Evolutionary conservation across 2,888 invertebrate genomes (phyloP).

Genomic region (Drosophila tanythrix): DNA sequence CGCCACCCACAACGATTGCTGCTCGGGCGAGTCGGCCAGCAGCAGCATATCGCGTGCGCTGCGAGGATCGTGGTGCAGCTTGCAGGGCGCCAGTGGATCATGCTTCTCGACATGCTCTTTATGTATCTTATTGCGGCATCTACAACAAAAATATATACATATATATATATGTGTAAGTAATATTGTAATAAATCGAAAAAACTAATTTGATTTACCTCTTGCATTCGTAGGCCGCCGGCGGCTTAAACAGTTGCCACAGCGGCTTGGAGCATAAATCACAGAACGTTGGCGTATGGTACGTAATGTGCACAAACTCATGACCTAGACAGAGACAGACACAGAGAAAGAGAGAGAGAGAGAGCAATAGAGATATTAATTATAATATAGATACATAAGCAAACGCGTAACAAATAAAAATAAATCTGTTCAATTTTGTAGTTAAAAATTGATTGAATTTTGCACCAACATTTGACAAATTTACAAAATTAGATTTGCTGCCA

Average conservation of each 20-base stretch:
- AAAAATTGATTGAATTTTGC: neutral
- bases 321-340: slow-evolving; percentile 85
- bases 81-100: slow-evolving; percentile 96
- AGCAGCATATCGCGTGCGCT: slow-evolving; percentile 97
- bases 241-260: slow-evolving; percentile 98
- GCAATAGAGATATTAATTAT: neutral
- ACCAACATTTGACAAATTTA: neutral
- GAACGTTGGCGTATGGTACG: slow-evolving; percentile 98
- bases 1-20: slow-evolving; percentile 97
- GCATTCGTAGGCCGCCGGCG: slow-evolving; percentile 98
- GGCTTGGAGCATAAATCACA: slow-evolving; percentile 99
- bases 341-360: neutral
- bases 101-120: slow-evolving; percentile 95
- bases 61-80: slow-evolving; percentile 97
- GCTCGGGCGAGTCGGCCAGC: slow-evolving; percentile 93
- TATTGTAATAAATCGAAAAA: neutral
- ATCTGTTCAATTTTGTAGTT: slow-evolving; percentile 1
- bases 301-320: slow-evolving; percentile 98
- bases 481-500: slow-evolving; percentile 1
- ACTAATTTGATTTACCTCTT: slow-evolving; percentile 87
- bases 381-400: neutral
- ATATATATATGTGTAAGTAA: neutral
- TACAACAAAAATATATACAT: slow-evolving; percentile 84
- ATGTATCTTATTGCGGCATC: slow-evolving; percentile 98
- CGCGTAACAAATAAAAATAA: neutral